Conservation (phyloP, 2,113 vertebrate species). For the Mesitornis unicolor region DNA sequence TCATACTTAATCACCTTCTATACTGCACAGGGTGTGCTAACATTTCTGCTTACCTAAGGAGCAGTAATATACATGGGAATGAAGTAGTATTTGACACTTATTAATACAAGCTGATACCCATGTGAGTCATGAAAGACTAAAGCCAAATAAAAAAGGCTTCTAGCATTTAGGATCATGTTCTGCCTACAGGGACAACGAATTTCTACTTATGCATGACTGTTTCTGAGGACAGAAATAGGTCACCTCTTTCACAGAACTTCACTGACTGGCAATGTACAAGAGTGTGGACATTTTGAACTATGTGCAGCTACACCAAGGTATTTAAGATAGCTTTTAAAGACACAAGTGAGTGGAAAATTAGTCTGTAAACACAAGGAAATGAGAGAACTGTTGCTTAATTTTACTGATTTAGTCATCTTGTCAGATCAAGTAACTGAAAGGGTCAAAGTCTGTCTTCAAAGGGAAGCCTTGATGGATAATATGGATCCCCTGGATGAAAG, state of each 20-base stretch:
- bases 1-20: neutral
- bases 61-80: neutral
- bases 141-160: neutral
- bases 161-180: neutral
- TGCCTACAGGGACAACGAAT: neutral
- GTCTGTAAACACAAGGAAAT: neutral
- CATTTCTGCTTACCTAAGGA: neutral
- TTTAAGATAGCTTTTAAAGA: neutral
- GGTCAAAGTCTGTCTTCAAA: neutral
- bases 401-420: neutral
- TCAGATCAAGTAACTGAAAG: neutral
- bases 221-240: neutral
- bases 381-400: neutral
- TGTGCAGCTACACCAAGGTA: neutral
- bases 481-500: neutral
- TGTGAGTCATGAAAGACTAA: neutral
- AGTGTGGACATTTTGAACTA: neutral
- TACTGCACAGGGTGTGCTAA: neutral
- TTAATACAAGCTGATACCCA: neutral
- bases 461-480: neutral
- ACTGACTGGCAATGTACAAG: neutral
- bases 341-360: neutral
- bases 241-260: neutral
- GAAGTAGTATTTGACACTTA: neutral
- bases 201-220: fast-evolving